phyloP scores from a whole-genome alignment of 2,888 invertebrate genomes.

The Lasius fuliginosus region DNA sequence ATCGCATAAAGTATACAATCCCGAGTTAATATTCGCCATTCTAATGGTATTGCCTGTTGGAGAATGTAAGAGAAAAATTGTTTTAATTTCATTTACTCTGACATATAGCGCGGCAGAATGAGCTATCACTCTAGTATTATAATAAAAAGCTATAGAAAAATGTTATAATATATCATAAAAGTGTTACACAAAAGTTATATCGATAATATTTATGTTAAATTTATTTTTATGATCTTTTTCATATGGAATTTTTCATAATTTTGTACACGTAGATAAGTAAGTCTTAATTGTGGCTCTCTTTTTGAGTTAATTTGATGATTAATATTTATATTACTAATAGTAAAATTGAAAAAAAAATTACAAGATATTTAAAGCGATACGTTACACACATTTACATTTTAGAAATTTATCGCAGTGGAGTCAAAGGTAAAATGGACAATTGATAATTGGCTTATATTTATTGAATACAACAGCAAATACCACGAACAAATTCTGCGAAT shows the following conservation, averaged over 20 bases:
- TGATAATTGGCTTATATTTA: not conserved
- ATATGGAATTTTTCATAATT: not conserved
- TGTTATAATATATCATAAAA: not conserved
- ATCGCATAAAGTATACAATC: conserved; percentile 93
- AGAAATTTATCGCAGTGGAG: not conserved
- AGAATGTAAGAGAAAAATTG: conserved; percentile 18
- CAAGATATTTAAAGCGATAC: not conserved
- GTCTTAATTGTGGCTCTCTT: not conserved
- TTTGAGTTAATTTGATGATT: not conserved
- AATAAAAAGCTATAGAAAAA: not conserved
- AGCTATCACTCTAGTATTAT: not conserved
- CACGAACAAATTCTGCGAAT: not conserved
- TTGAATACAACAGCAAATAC: not conserved
- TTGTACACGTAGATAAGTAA: not conserved
- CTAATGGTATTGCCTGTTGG: conserved; percentile 91
- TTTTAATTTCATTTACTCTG: conserved; percentile 10
- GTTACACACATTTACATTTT: not conserved
- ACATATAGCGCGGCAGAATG: not conserved
- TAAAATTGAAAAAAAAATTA: not conserved
- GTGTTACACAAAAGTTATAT: not conserved
- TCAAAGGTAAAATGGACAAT: not conserved
- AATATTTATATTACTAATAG: not conserved
- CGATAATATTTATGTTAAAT: not conserved
- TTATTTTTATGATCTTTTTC: not conserved
- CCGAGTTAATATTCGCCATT: conserved; percentile 93